These are phyloP conservation scores for Sinocyclocheilus maitianheensis DNA, from an alignment of 2,113 vertebrate species.

Conservation along the genomic window DNA sequence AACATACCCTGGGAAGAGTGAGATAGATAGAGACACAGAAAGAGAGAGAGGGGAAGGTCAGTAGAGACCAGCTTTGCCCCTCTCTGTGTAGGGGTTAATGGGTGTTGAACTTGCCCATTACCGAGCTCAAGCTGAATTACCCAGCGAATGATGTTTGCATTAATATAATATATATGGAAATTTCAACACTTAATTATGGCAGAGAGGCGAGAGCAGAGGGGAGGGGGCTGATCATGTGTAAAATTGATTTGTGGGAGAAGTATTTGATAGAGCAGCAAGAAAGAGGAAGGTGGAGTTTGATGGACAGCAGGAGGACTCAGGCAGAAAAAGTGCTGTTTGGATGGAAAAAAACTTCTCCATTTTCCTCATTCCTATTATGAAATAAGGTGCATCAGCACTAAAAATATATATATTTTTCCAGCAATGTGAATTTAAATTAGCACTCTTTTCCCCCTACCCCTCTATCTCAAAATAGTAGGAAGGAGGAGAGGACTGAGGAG, in stretches of 20 bases:
- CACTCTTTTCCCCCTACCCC: constrained; percentile 39
- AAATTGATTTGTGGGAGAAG: constrained; percentile 99
- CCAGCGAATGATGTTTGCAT: constrained; percentile 99
- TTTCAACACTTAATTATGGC: constrained; percentile 99
- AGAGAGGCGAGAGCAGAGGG: constrained; percentile 94
- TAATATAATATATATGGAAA: constrained; percentile 99
- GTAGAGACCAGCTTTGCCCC: constrained; percentile 88
- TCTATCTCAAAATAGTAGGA: constrained; percentile 64
- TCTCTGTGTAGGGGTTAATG: constrained; percentile 99
- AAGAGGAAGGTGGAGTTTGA: constrained; percentile 82
- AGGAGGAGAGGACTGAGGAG: constrained; percentile 58
- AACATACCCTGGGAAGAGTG: constrained; percentile 6
- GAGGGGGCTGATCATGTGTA: constrained; percentile 99
- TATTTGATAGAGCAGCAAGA: constrained; percentile 93
- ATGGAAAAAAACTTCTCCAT: constrained; percentile 58
- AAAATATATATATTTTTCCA: constrained; percentile 69
- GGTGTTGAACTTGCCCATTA: constrained; percentile 99
- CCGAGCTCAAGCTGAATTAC: constrained; percentile 99
- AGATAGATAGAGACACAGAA: constrained; percentile 47
- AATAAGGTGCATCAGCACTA: constrained; percentile 77
- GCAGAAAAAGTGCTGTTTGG: constrained; percentile 80
- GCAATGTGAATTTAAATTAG: constrained; percentile 73
- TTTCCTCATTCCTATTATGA: constrained; percentile 74
- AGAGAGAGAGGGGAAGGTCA: constrained; percentile 68
- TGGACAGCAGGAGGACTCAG: constrained; percentile 84